Evolutionary conservation across 1,140 invertebrate genomes (phyloP), one percentile per base, ranked within the genome.

Genomic region (Zaprionus vittiger): DNA sequence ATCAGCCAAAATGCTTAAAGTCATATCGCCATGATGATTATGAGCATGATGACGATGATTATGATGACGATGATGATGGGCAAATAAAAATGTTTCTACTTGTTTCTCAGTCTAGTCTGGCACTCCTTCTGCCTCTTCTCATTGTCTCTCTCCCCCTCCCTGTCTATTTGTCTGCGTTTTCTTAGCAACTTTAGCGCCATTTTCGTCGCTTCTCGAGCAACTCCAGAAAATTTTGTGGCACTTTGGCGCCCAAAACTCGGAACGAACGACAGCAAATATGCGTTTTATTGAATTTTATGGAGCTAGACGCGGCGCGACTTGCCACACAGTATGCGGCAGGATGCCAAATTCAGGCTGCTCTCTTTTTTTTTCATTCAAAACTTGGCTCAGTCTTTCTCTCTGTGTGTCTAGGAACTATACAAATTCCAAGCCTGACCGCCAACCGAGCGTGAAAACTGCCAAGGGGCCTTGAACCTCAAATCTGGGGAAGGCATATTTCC

Each of bases 261-360:
- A 84, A 77, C 85, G 81, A 89, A 89, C 89, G 81, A 90, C 85
- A 90, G 75, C 85, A 89, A 90, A 89, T 89, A 89, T 89, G 85
- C 85, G 85, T 90, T 89, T 89, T 89, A 89, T 90, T 90, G 85
- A 90, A 90, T 90, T 84, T 90, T 90, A 90, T 84, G 81, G 81
- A 82, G 73, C 70, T 56, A 55, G 69, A 54, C 79, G 71, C 83
- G 70, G 15, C 24, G 47, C 47, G 20, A 52, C 67, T 72, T 22
- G 57, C 76, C 60, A 69, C 65, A 69, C 54, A 34, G 31, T 61
- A 60, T 61, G 73, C 56, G 49, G 22, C 49, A 52, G 47, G 20
- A 52, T 70, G 83, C 54, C 80, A 72, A 82, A 67, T 71, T 49
- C 54, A 71, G 72, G 60, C 70, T 74, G 68, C 55, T 65, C 60